Evolutionary conservation across 2,113 vertebrate species (phyloP), one percentile per base, ranked within the genome.

Genomic region (Glareola pratincola): DNA sequence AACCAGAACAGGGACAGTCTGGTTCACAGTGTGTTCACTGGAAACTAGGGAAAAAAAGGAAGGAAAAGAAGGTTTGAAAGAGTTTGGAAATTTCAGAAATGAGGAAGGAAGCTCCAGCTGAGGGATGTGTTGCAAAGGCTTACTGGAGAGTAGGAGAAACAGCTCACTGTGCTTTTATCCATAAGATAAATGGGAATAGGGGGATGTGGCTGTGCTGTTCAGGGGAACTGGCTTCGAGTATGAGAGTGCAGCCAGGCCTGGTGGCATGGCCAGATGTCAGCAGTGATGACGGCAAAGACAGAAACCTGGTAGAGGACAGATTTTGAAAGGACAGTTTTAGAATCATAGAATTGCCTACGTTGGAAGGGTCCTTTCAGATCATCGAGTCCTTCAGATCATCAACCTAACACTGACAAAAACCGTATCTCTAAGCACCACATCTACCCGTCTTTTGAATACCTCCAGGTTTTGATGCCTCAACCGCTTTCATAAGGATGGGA

Each of bases 191-290:
- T 3, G 59, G 32, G 73, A 47, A 73, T 6, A 36, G 53, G 27
- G 8, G 29, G 39, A 74, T 24, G 22, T 79, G 67, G 22, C 66
- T 73, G 34, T 39, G 30, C 17, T 27, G 22, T 34, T 15, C 0
- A 3, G 26, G 43, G 39, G 24, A 32, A 4, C 30, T 18, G 63
- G 23, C 32, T 54, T 56, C 0, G 0, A 43, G 34, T 5, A n/a
- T 24, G 30, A 23, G 62, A 8, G 30, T 16, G 29, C 51, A 64
- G 43, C 43, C 29, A 8, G 34, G 29, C 13, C 34, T 32, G n/a
- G n/a, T 51, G 30, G 24, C 41, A 20, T 5, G 16, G 66, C 39
- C 39, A 34, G 24, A 7, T 36, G 34, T 20, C 78, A 88, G 24
- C 0, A 1, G 37, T 43, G 63, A 36, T 36, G 59, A 7, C 30